These are phyloP conservation scores for Limonius californicus DNA, from an alignment of 1,140 invertebrate species.

Conservation along the genomic window DNA sequence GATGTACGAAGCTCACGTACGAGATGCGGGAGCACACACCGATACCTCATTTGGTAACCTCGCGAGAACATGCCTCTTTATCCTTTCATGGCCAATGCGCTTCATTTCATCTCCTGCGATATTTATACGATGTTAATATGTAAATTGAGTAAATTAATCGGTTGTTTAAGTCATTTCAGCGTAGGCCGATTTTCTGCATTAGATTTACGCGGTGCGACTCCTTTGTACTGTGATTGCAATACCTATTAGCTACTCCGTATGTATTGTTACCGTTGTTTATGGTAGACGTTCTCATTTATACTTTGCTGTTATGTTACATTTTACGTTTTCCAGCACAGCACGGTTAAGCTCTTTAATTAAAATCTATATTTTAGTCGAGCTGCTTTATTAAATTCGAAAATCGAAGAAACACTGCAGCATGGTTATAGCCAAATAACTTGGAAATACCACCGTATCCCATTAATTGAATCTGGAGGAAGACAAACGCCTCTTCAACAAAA, in stretches of 20 bases:
- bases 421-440: no score
- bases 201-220: constrained; percentile 3
- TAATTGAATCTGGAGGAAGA: no score
- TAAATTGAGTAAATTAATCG: constrained; percentile 11
- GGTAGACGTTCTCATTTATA: no score
- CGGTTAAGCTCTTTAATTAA: no score
- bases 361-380: no score
- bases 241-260: not conserved
- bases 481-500: no score
- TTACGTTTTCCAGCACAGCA: no score
- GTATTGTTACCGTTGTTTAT: no score
- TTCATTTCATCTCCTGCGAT: constrained; percentile 11
- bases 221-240: constrained; percentile 3
- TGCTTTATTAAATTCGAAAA: no score
- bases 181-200: not conserved
- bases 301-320: no score
- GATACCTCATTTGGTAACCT: constrained; percentile 5
- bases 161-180: constrained; percentile 3
- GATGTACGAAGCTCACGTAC: not conserved
- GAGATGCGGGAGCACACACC: constrained; percentile 6
- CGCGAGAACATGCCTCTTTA: constrained; percentile 7
- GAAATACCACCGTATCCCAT: no score
- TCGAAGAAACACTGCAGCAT: no score
- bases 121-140: constrained; percentile 10
- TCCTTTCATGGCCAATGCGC: not conserved